Evolutionary conservation across 2,113 vertebrate species (phyloP).

Genomic region (Probosciger aterrimus): DNA sequence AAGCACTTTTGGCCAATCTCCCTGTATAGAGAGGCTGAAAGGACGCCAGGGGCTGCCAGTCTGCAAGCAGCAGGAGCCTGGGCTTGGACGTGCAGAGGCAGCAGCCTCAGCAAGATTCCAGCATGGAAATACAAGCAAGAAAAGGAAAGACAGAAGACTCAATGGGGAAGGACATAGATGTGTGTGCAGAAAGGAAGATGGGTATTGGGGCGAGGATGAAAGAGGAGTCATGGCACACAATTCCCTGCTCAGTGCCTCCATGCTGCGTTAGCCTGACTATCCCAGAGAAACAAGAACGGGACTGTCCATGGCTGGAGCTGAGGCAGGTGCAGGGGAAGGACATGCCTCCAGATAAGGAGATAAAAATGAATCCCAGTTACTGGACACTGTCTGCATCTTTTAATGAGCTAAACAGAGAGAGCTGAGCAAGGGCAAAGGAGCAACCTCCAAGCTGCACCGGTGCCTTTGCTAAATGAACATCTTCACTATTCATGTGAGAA

Average conservation of each 20-base stretch:
- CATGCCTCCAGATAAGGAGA: constrained; percentile 15
- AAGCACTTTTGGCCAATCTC: not conserved
- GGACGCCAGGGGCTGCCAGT: not conserved
- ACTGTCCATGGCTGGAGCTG: not conserved
- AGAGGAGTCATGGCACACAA: not conserved
- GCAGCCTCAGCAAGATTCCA: constrained; percentile 18
- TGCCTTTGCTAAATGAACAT: not conserved
- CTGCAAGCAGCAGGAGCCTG: not conserved
- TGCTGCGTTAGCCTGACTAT: accelerated
- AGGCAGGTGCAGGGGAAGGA: not conserved
- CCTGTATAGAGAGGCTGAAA: not conserved
- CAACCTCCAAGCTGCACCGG: accelerated
- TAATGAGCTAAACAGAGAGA: not conserved
- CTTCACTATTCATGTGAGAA: not conserved
- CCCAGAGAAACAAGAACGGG: not conserved
- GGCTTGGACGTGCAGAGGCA: not conserved
- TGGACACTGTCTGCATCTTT: not conserved
- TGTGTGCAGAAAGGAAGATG: not conserved
- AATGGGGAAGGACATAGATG: not conserved
- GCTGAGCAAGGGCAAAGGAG: not conserved
- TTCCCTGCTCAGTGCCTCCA: not conserved
- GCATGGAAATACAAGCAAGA: not conserved
- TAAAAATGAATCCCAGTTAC: not conserved
- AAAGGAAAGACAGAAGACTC: not conserved
- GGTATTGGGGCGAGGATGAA: not conserved